Evolutionary conservation across 1,140 invertebrate genomes (phyloP).

Genomic region (Ostrea denselamellosa): DNA sequence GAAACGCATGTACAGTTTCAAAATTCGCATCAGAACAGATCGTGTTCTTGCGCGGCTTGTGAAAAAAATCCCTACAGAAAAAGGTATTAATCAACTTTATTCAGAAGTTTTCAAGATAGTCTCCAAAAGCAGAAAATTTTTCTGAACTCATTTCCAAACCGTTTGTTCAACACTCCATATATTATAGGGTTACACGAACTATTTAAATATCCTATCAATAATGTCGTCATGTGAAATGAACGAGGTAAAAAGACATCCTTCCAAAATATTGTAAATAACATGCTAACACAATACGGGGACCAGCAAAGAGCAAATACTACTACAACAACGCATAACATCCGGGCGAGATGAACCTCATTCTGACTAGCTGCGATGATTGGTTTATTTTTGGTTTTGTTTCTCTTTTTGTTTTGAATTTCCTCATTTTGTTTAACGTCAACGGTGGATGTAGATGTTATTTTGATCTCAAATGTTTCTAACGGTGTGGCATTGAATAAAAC

Average conservation of each 20-base stretch:
- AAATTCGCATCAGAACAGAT: no score
- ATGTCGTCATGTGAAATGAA: slow-evolving; percentile 39
- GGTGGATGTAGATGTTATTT: neutral
- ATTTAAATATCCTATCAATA: slow-evolving; percentile 49
- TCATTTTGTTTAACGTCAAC: neutral
- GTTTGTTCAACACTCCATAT: slow-evolving; percentile 50
- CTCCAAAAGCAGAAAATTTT: slow-evolving; percentile 15
- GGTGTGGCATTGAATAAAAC: neutral
- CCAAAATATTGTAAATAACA: slow-evolving; percentile 35
- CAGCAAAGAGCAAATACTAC: slow-evolving; percentile 40
- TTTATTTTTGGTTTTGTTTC: neutral
- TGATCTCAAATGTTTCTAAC: neutral
- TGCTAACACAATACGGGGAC: slow-evolving; percentile 48
- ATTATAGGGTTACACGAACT: slow-evolving; percentile 50
- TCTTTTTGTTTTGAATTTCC: neutral
- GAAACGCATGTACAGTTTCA: no score
- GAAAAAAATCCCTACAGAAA: no score
- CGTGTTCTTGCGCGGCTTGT: no score
- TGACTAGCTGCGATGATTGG: neutral
- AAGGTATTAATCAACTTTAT: no score
- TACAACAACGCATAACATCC: slow-evolving; percentile 29
- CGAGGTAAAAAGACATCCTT: neutral
- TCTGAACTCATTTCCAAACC: slow-evolving; percentile 40
- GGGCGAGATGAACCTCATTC: slow-evolving; percentile 40
- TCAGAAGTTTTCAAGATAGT: neutral